Conservation (phyloP, 2,888 invertebrate genomes). For the Drosophila monieri region DNA sequence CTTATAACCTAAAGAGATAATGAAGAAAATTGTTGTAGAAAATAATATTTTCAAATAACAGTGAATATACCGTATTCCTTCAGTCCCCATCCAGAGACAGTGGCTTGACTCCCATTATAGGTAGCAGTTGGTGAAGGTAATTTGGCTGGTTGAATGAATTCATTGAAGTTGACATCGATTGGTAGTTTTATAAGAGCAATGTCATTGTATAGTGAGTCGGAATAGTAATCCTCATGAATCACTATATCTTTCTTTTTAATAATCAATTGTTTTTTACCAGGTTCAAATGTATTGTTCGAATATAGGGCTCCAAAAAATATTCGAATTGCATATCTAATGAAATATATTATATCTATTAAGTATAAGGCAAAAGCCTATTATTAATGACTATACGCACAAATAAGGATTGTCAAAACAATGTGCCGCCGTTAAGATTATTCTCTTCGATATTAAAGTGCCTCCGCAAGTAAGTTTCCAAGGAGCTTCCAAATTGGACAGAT, state of each 20-base stretch:
- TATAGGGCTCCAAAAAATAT: not conserved
- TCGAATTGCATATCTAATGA: not conserved
- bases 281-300: not conserved
- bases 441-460: not conserved
- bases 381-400: not conserved
- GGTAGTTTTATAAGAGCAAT: not conserved
- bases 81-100: not conserved
- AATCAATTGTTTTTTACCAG: not conserved
- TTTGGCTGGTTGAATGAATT: not conserved
- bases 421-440: not conserved
- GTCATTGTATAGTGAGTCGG: not conserved
- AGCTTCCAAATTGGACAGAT: not conserved
- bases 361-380: not conserved
- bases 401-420: not conserved
- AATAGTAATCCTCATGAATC: not conserved
- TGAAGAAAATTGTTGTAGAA: not conserved
- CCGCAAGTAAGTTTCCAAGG: not conserved
- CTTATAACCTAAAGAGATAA: not conserved
- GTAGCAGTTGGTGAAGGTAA: not conserved
- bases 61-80: not conserved
- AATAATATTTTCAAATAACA: not conserved
- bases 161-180: not conserved
- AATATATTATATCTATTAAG: not conserved
- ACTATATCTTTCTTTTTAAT: not conserved
- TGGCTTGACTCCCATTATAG: not conserved